phyloP scores from a whole-genome alignment of 2,888 invertebrate species.

The Hypselothyrea guttata region DNA sequence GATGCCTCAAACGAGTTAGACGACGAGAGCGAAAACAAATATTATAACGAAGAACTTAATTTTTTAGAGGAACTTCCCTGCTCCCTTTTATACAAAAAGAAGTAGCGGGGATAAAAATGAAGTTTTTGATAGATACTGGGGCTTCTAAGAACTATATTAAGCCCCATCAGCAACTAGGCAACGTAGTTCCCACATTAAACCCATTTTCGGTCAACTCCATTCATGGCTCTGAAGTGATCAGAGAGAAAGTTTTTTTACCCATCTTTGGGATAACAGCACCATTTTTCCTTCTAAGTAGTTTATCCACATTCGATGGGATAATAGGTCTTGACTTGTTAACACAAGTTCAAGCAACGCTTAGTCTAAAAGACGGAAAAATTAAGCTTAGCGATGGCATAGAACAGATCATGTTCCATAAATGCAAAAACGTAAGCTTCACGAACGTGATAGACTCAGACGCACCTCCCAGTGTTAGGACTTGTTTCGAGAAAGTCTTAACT shows the following conservation, averaged over 20 bases:
- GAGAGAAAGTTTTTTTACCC: neutral
- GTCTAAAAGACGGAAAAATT: neutral
- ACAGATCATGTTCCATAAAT: neutral
- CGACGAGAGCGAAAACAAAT: too few relatives aligned
- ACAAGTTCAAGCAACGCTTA: neutral
- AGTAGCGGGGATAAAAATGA: neutral
- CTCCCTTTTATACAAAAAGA: neutral
- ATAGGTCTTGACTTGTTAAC: neutral
- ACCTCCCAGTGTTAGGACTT: too few relatives aligned
- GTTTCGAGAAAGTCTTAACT: slow-evolving; percentile 3
- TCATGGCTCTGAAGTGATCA: neutral
- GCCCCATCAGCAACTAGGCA: neutral
- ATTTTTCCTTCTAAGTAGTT: neutral
- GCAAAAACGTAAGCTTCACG: neutral
- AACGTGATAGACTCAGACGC: too few relatives aligned
- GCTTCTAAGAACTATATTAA: slow-evolving; percentile 10
- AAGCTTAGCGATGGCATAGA: neutral
- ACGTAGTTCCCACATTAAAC: neutral
- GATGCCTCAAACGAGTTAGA: neutral
- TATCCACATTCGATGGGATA: slow-evolving; percentile 1
- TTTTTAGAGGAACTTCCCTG: slow-evolving; percentile 3
- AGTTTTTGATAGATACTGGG: slow-evolving; percentile 7
- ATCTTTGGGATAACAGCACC: neutral
- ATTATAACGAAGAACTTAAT: neutral
- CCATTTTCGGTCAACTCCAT: neutral